Conservation (phyloP, 2,113 vertebrate species). For the Promerops cafer region DNA sequence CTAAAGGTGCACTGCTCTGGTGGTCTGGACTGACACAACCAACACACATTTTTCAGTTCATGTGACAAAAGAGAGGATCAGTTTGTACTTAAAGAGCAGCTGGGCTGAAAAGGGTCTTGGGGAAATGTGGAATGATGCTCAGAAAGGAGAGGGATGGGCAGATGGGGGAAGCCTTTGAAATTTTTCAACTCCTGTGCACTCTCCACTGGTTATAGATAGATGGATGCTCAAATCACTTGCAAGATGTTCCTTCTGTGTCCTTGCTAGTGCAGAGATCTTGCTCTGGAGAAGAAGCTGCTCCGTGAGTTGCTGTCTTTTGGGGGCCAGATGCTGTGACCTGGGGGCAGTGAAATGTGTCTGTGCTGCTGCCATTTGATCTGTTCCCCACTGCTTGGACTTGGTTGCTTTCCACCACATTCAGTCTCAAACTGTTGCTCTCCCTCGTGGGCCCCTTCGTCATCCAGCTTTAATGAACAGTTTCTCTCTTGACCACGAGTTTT, state of each 20-base stretch:
- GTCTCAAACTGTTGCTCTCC: neutral
- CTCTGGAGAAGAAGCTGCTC: neutral
- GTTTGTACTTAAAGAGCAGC: neutral
- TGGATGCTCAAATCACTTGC: neutral
- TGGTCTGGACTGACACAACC: neutral
- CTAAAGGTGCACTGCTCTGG: neutral
- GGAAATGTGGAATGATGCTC: neutral
- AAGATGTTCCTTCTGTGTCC: neutral
- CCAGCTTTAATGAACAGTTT: neutral
- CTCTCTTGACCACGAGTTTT: accelerated
- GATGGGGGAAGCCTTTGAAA: neutral
- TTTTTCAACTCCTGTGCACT: neutral
- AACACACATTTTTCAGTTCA: neutral
- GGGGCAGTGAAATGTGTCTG: neutral
- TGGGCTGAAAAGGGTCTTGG: neutral
- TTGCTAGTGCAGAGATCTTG: neutral
- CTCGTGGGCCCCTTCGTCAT: neutral
- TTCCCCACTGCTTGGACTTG: neutral
- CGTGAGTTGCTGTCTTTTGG: neutral
- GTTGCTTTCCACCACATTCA: neutral
- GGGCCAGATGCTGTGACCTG: neutral
- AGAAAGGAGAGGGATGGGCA: neutral
- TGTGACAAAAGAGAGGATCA: neutral
- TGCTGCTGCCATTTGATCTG: neutral
- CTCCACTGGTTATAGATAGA: neutral